These are phyloP conservation scores for Aselliscus stoliczkanus DNA, from an alignment of 2,797 vertebrate genomes.

Conservation along the genomic window DNA sequence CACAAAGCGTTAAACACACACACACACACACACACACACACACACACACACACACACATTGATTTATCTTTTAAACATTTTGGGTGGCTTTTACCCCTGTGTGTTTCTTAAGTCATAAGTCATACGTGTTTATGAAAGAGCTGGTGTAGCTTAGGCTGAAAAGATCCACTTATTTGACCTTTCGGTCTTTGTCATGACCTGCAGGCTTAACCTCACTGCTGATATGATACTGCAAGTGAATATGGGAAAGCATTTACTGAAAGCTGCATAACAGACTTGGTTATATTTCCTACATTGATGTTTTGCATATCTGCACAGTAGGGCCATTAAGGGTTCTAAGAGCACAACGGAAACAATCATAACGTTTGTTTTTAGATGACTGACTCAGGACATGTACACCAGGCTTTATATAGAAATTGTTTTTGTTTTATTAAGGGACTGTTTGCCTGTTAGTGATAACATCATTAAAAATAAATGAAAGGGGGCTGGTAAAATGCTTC, in stretches of 20 bases:
- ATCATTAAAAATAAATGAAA: conserved; percentile 76
- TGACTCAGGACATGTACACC: conserved; percentile 71
- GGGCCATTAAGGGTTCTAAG: conserved; percentile 68
- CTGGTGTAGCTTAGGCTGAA: background rate
- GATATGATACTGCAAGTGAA: conserved; percentile 56
- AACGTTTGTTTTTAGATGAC: conserved; percentile 76
- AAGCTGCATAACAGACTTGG: conserved; percentile 38
- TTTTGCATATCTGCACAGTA: conserved; percentile 65
- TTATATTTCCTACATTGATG: conserved; percentile 47
- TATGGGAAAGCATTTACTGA: conserved; percentile 62
- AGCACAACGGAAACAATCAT: conserved; percentile 68
- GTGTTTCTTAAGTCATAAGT: conserved; percentile 6
- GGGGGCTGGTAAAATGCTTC: conserved; percentile 76
- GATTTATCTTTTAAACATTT: background rate
- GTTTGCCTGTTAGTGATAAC: conserved; percentile 75
- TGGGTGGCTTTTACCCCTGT: conserved; percentile 9
- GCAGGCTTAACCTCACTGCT: conserved; percentile 46
- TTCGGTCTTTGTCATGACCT: conserved; percentile 44
- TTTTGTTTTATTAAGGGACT: conserved; percentile 77
- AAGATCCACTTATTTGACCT: conserved; percentile 37
- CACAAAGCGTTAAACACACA: background rate
- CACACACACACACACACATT: background rate
- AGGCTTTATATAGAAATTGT: conserved; percentile 70
- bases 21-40: background rate
- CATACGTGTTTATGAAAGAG: conserved; percentile 17